These are phyloP conservation scores for Neoseiulus cucumeris DNA, from an alignment of 1,140 invertebrate species.

Conservation along the genomic window DNA sequence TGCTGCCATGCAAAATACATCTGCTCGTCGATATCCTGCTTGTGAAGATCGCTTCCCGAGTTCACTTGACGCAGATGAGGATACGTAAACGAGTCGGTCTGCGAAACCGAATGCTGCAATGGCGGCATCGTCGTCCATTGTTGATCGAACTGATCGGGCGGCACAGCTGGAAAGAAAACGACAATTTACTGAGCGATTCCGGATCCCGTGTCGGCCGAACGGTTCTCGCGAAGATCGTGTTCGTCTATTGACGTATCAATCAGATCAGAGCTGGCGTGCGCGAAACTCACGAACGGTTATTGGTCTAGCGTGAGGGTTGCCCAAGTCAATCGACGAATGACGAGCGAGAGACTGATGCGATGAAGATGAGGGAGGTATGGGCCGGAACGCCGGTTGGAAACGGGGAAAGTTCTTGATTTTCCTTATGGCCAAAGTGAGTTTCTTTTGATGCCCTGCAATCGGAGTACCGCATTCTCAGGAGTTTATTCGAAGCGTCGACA, in stretches of 20 bases:
- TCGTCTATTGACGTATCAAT: no score
- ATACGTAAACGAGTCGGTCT: not conserved
- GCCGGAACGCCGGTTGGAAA: not conserved
- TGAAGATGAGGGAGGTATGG: not conserved
- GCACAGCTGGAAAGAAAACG: not conserved
- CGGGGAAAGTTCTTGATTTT: conserved; percentile 54
- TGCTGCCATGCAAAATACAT: conserved; percentile 4
- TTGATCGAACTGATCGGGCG: not conserved
- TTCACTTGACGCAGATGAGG: not conserved
- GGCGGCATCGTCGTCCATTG: not conserved
- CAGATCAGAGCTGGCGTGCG: no score
- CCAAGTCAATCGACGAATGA: not conserved
- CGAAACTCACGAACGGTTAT: not conserved
- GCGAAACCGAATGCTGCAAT: not conserved
- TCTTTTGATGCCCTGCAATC: conserved; percentile 77
- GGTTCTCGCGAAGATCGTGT: no score
- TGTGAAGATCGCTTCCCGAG: not conserved
- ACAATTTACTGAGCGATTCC: no score
- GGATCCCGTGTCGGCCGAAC: no score
- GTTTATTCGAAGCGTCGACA: not conserved
- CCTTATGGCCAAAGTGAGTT: conserved; percentile 86
- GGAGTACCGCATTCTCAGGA: not conserved
- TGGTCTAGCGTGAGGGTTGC: not conserved
- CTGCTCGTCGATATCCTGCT: not conserved
- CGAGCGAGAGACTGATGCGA: conserved; percentile 4